phyloP scores from a whole-genome alignment of 2,113 vertebrate species.

The Ceuthmochares aereus region DNA sequence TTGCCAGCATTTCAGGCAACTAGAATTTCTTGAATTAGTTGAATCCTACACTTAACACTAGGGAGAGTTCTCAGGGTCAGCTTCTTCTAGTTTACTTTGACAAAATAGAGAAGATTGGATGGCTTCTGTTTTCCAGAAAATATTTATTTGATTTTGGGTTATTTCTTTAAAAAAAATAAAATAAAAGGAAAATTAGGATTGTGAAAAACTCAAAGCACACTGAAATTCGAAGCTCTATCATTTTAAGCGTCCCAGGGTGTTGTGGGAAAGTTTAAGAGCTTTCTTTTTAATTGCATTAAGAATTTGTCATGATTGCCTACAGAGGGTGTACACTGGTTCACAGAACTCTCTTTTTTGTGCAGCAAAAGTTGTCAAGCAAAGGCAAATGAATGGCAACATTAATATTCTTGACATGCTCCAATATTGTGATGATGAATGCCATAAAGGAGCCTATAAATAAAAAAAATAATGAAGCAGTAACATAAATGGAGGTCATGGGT shows the following conservation, averaged over 20 bases:
- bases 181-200: background rate
- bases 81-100: background rate
- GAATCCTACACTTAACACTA: background rate
- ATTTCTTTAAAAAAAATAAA: background rate
- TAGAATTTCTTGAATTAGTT: background rate
- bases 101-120: background rate
- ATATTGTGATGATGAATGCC: constrained; percentile 20
- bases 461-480: constrained; percentile 46
- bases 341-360: background rate
- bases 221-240: background rate
- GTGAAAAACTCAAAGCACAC: background rate
- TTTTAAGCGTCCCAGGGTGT: background rate
- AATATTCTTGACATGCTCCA: constrained; percentile 38
- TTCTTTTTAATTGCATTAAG: background rate
- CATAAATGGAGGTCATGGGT: constrained; percentile 56
- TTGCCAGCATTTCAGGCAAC: background rate
- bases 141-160: background rate
- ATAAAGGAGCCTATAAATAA: constrained; percentile 50
- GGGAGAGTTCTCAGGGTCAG: background rate
- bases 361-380: constrained; percentile 15
- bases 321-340: background rate
- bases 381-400: constrained; percentile 42
- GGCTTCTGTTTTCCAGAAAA: background rate
- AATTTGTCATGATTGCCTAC: background rate
- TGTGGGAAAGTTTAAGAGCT: background rate